Evolutionary conservation across 1,140 invertebrate genomes (phyloP), one percentile per base, ranked within the genome.

Genomic region (Heliothis subflexa): DNA sequence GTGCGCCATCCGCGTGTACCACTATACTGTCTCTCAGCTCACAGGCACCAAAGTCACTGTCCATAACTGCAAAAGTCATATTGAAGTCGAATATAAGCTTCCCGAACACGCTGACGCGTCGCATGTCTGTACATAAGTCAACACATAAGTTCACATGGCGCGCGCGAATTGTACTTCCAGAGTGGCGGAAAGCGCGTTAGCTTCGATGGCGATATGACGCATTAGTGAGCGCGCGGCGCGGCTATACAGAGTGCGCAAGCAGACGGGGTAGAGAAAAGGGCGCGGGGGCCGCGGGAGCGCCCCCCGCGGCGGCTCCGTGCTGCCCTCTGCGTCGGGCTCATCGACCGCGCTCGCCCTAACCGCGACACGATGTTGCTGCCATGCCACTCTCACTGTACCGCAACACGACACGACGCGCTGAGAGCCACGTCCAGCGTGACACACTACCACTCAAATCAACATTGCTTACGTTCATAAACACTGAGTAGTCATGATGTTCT

Each of bases 201-300:
- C 78, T 88, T 83, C 78, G 82, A 78, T 85, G 82, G 90, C 91
- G 83, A 85, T 89, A 91, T 94, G 92, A 94, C 92, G 92, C 92
- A 94, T 94, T 92, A 92, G 91, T 94, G 92, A 94, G 86, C 92
- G 92, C 92, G 90, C 92, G 92, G 90, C 88, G 88, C 90, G 89
- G 85, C 79, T 82, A 75, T 85, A 88, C 91, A 78, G 86, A 89
- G 86, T 91, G 91, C 91, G 91, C 90, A 85, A 87, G 88, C 88
- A 88, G 85, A 81, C 86, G 83, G 86, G 86, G 83, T 71, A 85
- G 81, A 80, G 84, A 73, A 83, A 84, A 80, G 86, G 83, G 66
- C 78, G 87, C 82, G 88, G 89, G 86, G 80, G 80, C 72, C 79
- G 77, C 77, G 78, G 83, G 76, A 70, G 83, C 79, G 75, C 84